Percentiles rank a stretch among this genome's conserved stretches.
phyloP scores from a whole-genome alignment of 2,888 invertebrate species.

The Pachydiplax longipennis region DNA sequence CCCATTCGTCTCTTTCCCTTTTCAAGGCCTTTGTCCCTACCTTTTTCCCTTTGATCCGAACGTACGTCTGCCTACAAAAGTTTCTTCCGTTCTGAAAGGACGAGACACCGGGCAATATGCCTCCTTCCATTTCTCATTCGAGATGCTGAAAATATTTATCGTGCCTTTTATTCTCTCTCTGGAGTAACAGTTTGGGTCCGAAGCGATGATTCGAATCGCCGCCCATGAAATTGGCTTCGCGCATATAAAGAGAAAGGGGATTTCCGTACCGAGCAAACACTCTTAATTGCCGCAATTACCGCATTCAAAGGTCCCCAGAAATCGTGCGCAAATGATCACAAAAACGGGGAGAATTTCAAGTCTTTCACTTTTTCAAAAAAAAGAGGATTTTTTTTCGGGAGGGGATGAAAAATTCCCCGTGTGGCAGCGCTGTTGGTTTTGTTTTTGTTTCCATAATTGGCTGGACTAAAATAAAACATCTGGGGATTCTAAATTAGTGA shows the following conservation, averaged over 20 bases:
- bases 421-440: no score
- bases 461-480: no score
- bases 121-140: neutral
- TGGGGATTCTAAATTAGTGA: no score
- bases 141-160: neutral
- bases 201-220: no score
- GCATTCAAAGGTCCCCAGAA: neutral
- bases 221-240: no score
- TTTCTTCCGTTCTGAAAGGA: neutral
- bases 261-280: neutral
- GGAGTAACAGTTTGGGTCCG: no score
- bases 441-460: no score
- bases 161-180: no score
- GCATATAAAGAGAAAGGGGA: neutral
- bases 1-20: neutral
- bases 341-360: no score
- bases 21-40: neutral
- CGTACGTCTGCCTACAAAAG: neutral
- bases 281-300: neutral
- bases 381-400: no score
- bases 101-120: neutral
- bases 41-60: neutral
- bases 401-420: no score
- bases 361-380: no score
- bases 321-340: neutral